Evolutionary conservation across 2,888 invertebrate species (phyloP).

Genomic region (Xestoiulus laeticollis): DNA sequence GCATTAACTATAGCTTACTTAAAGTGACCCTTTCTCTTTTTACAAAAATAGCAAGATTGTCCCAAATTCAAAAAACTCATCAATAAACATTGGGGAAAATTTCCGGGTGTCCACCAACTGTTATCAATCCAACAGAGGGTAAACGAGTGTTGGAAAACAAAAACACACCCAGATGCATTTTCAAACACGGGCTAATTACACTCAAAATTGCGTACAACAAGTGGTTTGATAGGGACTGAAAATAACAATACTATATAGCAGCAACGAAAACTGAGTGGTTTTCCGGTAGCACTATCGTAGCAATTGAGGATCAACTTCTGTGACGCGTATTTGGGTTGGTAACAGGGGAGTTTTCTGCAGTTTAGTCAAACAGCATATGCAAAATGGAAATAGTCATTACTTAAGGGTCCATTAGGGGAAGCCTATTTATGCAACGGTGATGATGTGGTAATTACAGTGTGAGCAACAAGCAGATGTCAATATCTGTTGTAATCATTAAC

Average conservation of each 20-base stretch:
- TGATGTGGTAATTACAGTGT: not conserved
- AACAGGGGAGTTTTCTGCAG: not conserved
- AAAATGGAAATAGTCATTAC: not conserved
- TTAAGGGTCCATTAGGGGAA: not conserved
- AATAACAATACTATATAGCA: not conserved
- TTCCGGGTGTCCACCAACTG: not conserved
- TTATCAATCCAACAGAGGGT: not conserved
- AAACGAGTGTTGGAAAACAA: not conserved
- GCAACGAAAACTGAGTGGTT: not conserved
- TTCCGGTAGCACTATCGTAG: not conserved
- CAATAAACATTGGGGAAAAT: not conserved
- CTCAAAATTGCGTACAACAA: not conserved
- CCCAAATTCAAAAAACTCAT: no score
- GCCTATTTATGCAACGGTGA: not conserved
- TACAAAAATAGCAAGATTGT: no score
- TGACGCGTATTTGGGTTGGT: not conserved
- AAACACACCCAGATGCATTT: not conserved
- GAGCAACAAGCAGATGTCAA: not conserved
- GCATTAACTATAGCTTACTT: no score
- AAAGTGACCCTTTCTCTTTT: no score
- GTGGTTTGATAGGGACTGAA: not conserved
- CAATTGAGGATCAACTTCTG: not conserved
- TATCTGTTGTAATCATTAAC: conserved; percentile 8
- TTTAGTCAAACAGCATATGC: not conserved
- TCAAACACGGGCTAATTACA: not conserved